Evolutionary conservation across 1,140 invertebrate species (phyloP).

Genomic region (Cydia pomonella): DNA sequence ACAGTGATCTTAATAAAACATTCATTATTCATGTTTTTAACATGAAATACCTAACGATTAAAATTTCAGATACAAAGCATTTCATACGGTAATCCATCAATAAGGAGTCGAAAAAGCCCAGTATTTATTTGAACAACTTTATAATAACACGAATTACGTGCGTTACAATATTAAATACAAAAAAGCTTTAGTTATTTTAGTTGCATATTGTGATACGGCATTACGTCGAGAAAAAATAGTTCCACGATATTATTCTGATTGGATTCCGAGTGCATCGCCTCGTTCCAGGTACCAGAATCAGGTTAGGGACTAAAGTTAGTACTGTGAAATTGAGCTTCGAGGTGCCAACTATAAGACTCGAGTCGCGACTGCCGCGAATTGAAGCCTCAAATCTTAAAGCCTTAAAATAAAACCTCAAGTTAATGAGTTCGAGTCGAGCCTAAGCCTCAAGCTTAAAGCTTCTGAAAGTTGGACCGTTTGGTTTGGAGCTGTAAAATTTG

Average conservation of each 20-base stretch:
- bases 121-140: constrained; percentile 20
- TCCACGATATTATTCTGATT: not conserved
- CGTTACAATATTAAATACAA: not conserved
- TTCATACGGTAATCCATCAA: not conserved
- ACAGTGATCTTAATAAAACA: not conserved
- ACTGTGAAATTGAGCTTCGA: too few species aligned
- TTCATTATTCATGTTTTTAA: not conserved
- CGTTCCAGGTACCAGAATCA: not conserved
- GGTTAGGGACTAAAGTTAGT: not conserved
- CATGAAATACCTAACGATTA: not conserved
- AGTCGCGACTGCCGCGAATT: too few species aligned
- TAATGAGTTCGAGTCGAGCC: too few species aligned
- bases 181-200: not conserved
- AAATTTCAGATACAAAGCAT: not conserved
- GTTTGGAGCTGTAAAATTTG: too few species aligned
- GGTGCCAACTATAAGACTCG: too few species aligned
- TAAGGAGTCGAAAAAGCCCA: not conserved
- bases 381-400: too few species aligned
- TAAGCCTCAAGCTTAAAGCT: too few species aligned
- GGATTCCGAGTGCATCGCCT: not conserved
- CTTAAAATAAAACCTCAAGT: too few species aligned
- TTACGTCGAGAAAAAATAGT: not conserved
- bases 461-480: too few species aligned
- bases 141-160: constrained; percentile 16
- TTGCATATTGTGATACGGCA: not conserved